Evolutionary conservation across 2,113 vertebrate genomes (phyloP).

Genomic region (Ochotona princeps): DNA sequence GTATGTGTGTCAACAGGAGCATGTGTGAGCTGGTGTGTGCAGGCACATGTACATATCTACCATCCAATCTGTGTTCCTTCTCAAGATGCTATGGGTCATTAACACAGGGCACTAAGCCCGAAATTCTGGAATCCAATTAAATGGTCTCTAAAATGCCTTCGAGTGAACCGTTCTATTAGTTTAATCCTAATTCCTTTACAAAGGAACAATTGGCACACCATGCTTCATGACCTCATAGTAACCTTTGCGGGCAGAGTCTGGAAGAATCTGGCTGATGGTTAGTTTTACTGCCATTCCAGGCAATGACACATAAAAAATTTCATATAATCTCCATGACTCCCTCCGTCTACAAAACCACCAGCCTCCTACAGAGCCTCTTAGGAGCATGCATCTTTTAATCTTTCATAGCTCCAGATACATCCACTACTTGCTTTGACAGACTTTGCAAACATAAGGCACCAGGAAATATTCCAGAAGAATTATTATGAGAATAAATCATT

Average conservation of each 20-base stretch:
- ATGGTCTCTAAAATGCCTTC: background rate
- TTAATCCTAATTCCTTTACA: background rate
- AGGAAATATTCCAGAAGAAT: background rate
- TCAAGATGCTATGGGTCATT: background rate
- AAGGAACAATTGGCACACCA: background rate
- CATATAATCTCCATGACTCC: background rate
- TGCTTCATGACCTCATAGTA: background rate
- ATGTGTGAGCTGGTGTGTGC: background rate
- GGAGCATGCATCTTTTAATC: background rate
- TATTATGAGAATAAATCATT: background rate
- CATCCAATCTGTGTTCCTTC: background rate
- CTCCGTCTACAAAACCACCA: background rate
- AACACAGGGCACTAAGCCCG: background rate
- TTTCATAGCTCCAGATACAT: background rate
- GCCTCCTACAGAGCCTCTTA: background rate
- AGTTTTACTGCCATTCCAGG: background rate
- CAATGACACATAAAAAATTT: background rate
- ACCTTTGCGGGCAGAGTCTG: background rate
- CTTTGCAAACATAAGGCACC: background rate
- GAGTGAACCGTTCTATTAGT: background rate
- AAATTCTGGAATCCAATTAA: background rate
- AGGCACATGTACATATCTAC: background rate
- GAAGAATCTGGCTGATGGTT: background rate
- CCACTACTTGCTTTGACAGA: too few species aligned
- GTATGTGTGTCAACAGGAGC: accelerated